phyloP scores from a whole-genome alignment of 2,113 vertebrate genomes.

The Alouatta palliata region DNA sequence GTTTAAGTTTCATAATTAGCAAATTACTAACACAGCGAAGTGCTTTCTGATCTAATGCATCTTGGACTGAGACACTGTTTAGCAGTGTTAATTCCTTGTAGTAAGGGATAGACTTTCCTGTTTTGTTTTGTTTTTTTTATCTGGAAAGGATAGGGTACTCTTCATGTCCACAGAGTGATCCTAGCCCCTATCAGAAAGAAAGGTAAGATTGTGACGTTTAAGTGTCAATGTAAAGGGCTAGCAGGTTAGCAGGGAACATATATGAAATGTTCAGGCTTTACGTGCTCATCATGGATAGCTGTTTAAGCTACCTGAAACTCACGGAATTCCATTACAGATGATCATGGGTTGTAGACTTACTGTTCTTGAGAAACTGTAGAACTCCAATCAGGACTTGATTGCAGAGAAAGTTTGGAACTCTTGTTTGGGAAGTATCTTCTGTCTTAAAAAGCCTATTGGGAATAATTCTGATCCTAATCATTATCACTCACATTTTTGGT shows the following conservation, averaged over 20 bases:
- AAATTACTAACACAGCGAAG: neutral
- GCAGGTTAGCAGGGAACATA: neutral
- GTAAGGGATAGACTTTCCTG: neutral
- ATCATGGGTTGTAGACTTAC: neutral
- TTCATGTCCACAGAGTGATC: neutral
- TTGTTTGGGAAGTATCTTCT: neutral
- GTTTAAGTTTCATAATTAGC: neutral
- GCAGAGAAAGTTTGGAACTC: neutral
- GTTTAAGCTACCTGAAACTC: neutral
- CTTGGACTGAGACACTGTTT: neutral
- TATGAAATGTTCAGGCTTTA: neutral
- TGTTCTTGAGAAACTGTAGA: slow-evolving; percentile 21
- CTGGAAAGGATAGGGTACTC: neutral
- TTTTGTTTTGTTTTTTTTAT: neutral
- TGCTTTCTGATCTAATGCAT: neutral
- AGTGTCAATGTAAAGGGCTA: neutral
- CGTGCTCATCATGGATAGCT: neutral
- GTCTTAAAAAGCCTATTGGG: neutral
- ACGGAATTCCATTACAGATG: neutral
- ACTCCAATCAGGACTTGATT: neutral
- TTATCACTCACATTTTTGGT: neutral
- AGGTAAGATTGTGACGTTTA: neutral
- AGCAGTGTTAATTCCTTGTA: neutral
- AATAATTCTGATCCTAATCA: neutral
- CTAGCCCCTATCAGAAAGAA: neutral